A percentile compares a stretch with the other conserved stretches of the same genome.
These are phyloP conservation scores for Tylochromis polylepis DNA, from an alignment of 2,113 vertebrate species.

Conservation along the genomic window DNA sequence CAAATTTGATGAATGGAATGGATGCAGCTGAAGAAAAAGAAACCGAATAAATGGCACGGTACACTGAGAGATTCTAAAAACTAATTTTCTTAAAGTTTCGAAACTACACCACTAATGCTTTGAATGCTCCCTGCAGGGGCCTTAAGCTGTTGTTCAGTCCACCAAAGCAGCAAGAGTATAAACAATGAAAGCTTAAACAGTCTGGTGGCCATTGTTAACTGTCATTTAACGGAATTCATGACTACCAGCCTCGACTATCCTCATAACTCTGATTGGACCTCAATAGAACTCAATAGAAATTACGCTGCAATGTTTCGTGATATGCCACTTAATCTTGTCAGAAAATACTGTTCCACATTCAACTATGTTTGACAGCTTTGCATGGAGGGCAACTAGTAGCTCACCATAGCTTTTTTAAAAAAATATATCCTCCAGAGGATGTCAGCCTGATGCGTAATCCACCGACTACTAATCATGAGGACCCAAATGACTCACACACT, in stretches of 20 bases:
- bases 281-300: background rate
- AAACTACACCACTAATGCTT: background rate
- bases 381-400: background rate
- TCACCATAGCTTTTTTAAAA: background rate
- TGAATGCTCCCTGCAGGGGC: background rate
- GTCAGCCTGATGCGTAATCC: background rate
- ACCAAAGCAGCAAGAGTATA: background rate
- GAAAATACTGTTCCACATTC: background rate
- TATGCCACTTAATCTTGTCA: background rate
- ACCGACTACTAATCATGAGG: background rate
- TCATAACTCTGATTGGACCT: background rate
- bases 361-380: background rate
- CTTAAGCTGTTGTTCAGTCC: background rate
- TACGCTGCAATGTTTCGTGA: background rate
- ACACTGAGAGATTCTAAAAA: background rate
- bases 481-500: background rate
- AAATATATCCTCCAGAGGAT: background rate
- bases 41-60: background rate
- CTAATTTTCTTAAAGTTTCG: background rate
- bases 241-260: background rate
- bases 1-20: background rate
- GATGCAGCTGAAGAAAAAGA: background rate
- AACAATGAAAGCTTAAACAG: background rate
- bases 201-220: background rate
- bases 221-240: background rate